phyloP scores from a whole-genome alignment of 2,113 vertebrate genomes.

The Melanerpes formicivorus region DNA sequence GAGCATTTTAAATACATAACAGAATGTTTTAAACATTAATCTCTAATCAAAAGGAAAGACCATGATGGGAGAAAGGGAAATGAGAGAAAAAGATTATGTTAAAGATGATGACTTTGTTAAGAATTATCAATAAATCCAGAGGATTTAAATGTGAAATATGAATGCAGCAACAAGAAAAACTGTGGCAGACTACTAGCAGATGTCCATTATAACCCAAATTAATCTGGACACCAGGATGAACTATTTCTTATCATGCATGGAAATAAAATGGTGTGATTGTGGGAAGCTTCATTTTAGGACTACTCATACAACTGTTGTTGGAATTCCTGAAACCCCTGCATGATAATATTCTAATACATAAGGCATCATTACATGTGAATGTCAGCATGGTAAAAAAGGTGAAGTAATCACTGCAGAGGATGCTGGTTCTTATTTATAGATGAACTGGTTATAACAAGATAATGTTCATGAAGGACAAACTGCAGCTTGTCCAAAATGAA shows the following conservation, averaged over 20 bases:
- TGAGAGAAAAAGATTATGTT: background rate
- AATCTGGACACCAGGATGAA: background rate
- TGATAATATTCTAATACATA: background rate
- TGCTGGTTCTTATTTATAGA: background rate
- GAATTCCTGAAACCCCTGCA: background rate
- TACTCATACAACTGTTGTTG: fast-evolving
- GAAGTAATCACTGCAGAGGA: background rate
- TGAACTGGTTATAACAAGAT: background rate
- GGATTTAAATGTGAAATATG: background rate
- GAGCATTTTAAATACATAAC: background rate
- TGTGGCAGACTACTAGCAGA: background rate
- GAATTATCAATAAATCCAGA: background rate
- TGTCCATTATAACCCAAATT: background rate
- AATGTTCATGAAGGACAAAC: background rate
- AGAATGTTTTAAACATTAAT: background rate
- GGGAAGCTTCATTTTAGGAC: background rate
- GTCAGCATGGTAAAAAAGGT: background rate
- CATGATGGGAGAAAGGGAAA: background rate
- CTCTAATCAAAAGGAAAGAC: background rate
- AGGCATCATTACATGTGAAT: background rate
- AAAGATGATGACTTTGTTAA: background rate
- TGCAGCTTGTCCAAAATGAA: background rate
- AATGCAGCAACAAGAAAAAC: background rate
- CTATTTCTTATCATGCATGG: background rate
- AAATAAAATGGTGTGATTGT: background rate